Percentiles rank a stretch among this genome's conserved stretches.
Conservation (phyloP, 2,888 invertebrate species). For the Leucophenga montana region DNA sequence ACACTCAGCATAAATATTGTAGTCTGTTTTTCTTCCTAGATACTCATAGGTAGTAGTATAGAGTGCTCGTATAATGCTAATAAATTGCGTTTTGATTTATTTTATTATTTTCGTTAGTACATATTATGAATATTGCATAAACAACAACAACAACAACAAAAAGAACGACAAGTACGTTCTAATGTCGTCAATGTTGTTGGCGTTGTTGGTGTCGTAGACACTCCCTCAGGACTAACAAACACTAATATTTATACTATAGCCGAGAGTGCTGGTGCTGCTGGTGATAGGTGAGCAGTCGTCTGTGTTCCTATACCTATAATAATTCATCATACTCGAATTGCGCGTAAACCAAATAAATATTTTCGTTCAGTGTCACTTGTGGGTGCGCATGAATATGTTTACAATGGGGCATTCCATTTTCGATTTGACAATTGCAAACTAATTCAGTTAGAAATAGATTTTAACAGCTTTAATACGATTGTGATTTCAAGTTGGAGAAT, state of each 20-base stretch:
- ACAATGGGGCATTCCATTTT: no score
- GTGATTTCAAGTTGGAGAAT: no score
- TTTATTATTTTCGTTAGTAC: slow-evolving; percentile 45
- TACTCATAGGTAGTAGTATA: no score
- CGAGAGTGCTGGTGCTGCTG: neutral
- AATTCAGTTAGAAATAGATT: no score
- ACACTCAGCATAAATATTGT: slow-evolving; percentile 17
- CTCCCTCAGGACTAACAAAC: neutral
- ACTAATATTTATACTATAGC: neutral
- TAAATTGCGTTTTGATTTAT: slow-evolving; percentile 62
- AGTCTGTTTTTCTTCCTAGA: neutral
- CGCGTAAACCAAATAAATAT: neutral
- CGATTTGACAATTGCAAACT: no score
- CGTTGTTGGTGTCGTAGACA: neutral
- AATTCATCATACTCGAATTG: slow-evolving; percentile 11
- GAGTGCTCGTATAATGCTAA: slow-evolving; percentile 39
- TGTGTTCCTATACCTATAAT: neutral
- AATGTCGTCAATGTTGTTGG: slow-evolving; percentile 15
- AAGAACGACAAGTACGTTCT: neutral
- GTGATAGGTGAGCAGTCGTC: no score
- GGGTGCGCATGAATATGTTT: no score
- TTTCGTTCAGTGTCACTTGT: slow-evolving; percentile 14
- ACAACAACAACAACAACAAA: slow-evolving; percentile 47
- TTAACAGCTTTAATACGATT: no score
- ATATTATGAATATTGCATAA: slow-evolving; percentile 63